Base-by-base conservation (phyloP, 2,888 invertebrate species). In the Isoperla grammatica region DNA sequence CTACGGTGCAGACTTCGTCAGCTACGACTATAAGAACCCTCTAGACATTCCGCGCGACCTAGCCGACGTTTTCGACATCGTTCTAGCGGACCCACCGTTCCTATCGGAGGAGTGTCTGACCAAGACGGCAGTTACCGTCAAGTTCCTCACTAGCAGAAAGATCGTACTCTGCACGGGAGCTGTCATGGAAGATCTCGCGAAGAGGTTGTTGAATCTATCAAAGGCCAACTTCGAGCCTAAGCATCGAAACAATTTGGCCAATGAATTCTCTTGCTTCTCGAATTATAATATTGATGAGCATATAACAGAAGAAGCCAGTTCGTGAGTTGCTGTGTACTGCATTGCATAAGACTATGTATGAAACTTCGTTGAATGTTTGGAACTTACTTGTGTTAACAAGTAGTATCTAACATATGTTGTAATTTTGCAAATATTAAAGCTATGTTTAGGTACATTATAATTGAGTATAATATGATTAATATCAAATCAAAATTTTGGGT, bases 61-160 rank as follows among this genome's bases (percentile, higher is more conserved):
- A 12, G 67, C 76, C 1, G 75, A 76, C 19, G 72, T 76, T 48
- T 95, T 86, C 72, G 91, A 95, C 74, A 71, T 97, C 20, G 88
- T 97, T 1, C 79, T 98, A 57, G 92, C 89, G 0, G 97, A 98
- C 76, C 97, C 98, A 1, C 98, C 98, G 0, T 97, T 96, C 75
- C 78, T 98, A 2, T 89, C 95, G 0, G 88, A 92, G 67, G 96
- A 96, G 72, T 97, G 97, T 74, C 79, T 96, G 50, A 80, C 83
- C 1, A 95, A 95, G 77, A 87, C 87, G 0, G 82, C 90, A 0
- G 75, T 83, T 60, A 92, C 93, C 0, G 82, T 95, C 1, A 85
- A 84, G 66, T 82, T 83, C 67, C 72, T 97, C 56, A 75, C 83
- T 0, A 89, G 86, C 71, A 79, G 82, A 9, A 87, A 88, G 71